These are phyloP conservation scores for Fulmarus glacialis DNA, from an alignment of 2,113 vertebrate genomes.

Conservation along the genomic window DNA sequence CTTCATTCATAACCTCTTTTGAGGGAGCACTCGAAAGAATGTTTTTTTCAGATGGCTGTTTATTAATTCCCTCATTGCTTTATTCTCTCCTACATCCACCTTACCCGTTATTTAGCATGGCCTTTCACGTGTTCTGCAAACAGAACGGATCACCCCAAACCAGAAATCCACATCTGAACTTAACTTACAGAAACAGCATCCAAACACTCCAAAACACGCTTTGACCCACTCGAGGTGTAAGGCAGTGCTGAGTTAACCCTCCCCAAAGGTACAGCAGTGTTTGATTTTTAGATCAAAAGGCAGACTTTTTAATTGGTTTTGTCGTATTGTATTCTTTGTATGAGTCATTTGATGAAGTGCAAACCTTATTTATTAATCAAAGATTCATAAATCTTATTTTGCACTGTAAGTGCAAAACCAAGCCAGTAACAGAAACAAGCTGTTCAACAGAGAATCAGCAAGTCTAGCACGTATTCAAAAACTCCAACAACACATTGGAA, in stretches of 20 bases:
- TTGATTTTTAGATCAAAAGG: background rate
- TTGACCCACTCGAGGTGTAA: background rate
- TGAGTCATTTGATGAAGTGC: background rate
- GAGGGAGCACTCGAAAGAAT: background rate
- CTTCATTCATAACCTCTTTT: background rate
- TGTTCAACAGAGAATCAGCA: background rate
- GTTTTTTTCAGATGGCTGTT: background rate
- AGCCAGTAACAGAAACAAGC: background rate
- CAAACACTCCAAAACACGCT: background rate
- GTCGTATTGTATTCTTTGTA: accelerated
- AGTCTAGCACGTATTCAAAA: background rate
- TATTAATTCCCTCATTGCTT: background rate
- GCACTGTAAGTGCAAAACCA: background rate
- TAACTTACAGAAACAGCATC: background rate
- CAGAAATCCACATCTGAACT: background rate
- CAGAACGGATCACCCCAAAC: background rate
- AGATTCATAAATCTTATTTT: background rate
- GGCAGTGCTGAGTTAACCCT: background rate
- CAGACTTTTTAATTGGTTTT: background rate
- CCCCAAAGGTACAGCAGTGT: background rate
- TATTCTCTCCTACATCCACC: background rate
- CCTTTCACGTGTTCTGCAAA: background rate
- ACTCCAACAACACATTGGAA: background rate
- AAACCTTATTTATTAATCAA: background rate
- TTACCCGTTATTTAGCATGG: background rate